Evolutionary conservation across 2,888 invertebrate species (phyloP), one percentile per base, ranked within the genome.

Genomic region (Saturnia japonica): DNA sequence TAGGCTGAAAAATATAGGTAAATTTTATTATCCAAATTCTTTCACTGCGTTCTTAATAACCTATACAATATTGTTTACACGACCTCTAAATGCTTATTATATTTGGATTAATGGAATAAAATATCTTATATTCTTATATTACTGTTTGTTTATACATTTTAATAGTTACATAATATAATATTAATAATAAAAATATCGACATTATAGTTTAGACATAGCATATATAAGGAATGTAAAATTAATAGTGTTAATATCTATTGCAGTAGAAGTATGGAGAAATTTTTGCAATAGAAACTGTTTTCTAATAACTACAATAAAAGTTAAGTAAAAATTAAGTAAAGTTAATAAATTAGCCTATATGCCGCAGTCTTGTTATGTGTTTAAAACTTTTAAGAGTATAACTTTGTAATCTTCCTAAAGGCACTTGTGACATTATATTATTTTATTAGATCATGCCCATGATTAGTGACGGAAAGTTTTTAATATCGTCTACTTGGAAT

Each of bases 221-320:
- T 28, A 60, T 60, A n/a, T n/a, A n/a, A n/a, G 57, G 57, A 60
- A 60, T 60, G 57, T 60, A 14, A 28, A 60, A 60, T 60, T 60
- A 28, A 14, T 28, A 28, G 0, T 12, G 14, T 14, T 25, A 25
- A 60, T 28, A 60, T 28, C 14, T 19, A 19, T n/a, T 6, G 43
- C 16, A 47, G 19, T 47, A 19, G 6, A 47, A 47, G 6, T 16
- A 7, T 47, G 11, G 54, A 22, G 22, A 22, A 22, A 54, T 3
- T 19, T 19, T n/a, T 14, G 19, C 16, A 45, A 47, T 16, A 4
- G 47, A 19, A 47, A 19, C 47, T 16, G 19, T 47, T 47, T 47
- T 16, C 45, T 16, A 16, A 47, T 16, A 14, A 0, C 45, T 12
- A 45, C 14, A 45, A 16, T 16, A 47, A 14, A 16, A 47, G 19